Evolutionary conservation across 1,140 invertebrate species (phyloP), one percentile per base, ranked within the genome.

Genomic region (Dreissena polymorpha): DNA sequence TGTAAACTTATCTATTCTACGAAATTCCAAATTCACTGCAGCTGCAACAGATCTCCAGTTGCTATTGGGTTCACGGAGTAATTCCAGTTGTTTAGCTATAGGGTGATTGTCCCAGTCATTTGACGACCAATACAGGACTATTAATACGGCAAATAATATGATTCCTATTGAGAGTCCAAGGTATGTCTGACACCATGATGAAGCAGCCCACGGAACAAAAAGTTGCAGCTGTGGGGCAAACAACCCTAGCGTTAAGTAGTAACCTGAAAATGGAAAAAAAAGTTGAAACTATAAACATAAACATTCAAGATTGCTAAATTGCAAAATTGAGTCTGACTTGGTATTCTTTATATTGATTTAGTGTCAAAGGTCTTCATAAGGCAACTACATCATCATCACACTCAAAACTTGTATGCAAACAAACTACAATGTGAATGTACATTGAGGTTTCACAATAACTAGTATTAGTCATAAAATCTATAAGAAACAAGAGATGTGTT

Each of bases 21-120:
- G 93, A 91, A 95, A 97, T 92, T 98, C 97, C 69, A 93, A 94
- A 91, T 97, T 96, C 69, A 98, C 96, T 85, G 95, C 94, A 29
- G 94, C 93, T 65, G 96, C 96, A 1, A 97, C 94, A 50, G 94
- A 89, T 68, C 94, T 93, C 95, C 96, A 97, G 16, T 92, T 93
- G 29, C 83, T 86, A 16, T 82, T 80, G n/a, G 79, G 84, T 73
- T 85, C 86, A 27, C 94, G 94, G 89, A 96, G 96, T 83, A 94
- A 93, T 25, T 93, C 81, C 2, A 98, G 92, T 67, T 95, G 94
- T 88, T 94, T 93, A 10, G 94, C 95, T 23, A 97, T 95, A 0
- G 97, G 97, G 94, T 98, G 97, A 10, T 94, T 94, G 0, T 92
- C 90, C 94, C 95, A 97, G 70, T 95, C 94, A 69, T 95, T 92